Base-by-base conservation (phyloP, 2,113 vertebrate genomes). In the Dicerorhinus sumatrensis region DNA sequence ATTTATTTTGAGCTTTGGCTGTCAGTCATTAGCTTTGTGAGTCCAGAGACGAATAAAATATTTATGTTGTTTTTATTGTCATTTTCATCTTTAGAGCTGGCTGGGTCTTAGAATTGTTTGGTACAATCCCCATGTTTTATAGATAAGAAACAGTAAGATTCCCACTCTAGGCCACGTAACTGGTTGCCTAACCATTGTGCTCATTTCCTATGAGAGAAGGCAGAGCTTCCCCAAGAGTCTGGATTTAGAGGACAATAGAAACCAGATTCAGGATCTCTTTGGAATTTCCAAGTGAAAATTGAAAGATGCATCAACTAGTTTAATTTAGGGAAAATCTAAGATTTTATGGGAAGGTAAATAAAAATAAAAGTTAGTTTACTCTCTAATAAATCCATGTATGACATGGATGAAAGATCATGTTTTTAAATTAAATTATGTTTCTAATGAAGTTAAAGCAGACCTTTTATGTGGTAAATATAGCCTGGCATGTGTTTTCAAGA, bases 361-460 rank as follows among this genome's bases (percentile, higher is more conserved):
- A 65, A 92, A 65, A 90, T 42, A 33, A 51, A 54, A 70, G 31
- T 56, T 58, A 63, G 51, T 63, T 84, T 56, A 48, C 10, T 39
- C 31, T 79, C 12, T 60, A 42, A 48, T 84, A 83, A 58, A 54
- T n/a, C 23, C 42, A 31, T 5, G 56, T 56, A 16, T 33, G 42
- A 31, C 46, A 21, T 20, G 25, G 69, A 36, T 81, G 36, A 77
- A 92, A 89, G 65, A 79, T 31, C 29, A 8, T 56, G 54, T 72
- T 90, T 91, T 83, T 17, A 82, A 86, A 33, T 63, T 54, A 62
- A 82, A 31, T 62, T 67, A 27, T 36, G 20, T 88, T 96, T 29
- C 46, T 83, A 70, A 84, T 80, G 76, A 91, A 87, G 83, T 42
- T 42, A 89, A 93, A 82, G 46, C 46, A 20, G 93, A 81, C n/a